phyloP scores from a whole-genome alignment of 2,888 invertebrate genomes.

The Drepana falcataria region DNA sequence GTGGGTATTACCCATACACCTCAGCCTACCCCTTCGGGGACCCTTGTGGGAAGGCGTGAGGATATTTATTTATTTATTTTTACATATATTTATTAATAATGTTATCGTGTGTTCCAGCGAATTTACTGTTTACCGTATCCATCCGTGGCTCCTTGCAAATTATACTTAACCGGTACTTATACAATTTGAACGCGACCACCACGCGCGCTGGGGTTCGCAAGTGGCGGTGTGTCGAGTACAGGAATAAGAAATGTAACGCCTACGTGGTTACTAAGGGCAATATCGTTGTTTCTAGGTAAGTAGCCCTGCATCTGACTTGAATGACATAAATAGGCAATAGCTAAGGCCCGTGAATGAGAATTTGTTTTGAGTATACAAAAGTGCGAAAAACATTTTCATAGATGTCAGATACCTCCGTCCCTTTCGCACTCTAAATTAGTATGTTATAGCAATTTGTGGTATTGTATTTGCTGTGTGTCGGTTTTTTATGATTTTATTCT shows the following conservation, averaged over 20 bases:
- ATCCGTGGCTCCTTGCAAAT: slow-evolving; percentile 69
- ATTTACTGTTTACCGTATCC: slow-evolving; percentile 66
- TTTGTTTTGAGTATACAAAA: too few relatives aligned
- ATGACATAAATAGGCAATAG: too few relatives aligned
- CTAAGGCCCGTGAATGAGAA: too few relatives aligned
- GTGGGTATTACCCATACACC: too few relatives aligned
- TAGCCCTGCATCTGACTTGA: neutral
- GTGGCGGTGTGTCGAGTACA: slow-evolving; percentile 73
- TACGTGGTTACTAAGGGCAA: slow-evolving; percentile 64
- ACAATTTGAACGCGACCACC: slow-evolving; percentile 57
- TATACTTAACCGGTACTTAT: slow-evolving; percentile 68
- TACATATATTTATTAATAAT: neutral
- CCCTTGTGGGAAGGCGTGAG: too few relatives aligned
- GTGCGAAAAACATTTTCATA: too few relatives aligned
- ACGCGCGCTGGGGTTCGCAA: slow-evolving; percentile 41
- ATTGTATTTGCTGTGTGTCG: too few relatives aligned
- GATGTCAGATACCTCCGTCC: too few relatives aligned
- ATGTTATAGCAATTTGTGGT: too few relatives aligned
- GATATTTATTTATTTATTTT: neutral
- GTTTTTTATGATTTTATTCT: too few relatives aligned
- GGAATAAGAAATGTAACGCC: slow-evolving; percentile 62
- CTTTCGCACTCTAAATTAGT: too few relatives aligned
- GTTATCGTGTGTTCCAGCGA: slow-evolving; percentile 32
- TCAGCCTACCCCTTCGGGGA: too few relatives aligned
- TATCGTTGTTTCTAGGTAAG: slow-evolving; percentile 62